phyloP scores from a whole-genome alignment of 53 echinoderm and acorn worm genomes.

The Echinometra lucunter region DNA sequence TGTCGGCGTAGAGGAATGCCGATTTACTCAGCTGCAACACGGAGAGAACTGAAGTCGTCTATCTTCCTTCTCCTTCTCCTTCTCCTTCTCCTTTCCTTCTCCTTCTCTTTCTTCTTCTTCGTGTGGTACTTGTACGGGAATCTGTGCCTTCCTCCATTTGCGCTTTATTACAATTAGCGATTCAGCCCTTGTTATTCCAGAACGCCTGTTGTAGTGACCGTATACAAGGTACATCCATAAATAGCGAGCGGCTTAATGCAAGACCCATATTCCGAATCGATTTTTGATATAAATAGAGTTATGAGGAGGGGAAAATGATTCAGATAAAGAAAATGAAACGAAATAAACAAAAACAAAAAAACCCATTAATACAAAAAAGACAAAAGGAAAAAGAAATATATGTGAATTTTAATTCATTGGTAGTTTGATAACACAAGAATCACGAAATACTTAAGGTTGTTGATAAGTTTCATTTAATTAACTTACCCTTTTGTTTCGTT shows the following conservation, averaged over 20 bases:
- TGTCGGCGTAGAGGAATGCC: slow-evolving; percentile 16
- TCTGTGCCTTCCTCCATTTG: not conserved
- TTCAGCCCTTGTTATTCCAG: not conserved
- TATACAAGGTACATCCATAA: not conserved
- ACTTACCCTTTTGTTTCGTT: too few species aligned
- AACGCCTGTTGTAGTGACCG: not conserved
- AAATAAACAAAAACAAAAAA: too few species aligned
- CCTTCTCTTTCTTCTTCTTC: not conserved
- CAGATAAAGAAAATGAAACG: too few species aligned
- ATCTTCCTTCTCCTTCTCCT: not conserved
- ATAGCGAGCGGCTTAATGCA: not conserved
- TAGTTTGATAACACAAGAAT: too few species aligned
- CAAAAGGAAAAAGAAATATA: too few species aligned
- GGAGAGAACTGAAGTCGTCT: not conserved
- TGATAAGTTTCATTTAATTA: too few species aligned
- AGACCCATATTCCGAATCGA: not conserved
- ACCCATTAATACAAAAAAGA: too few species aligned
- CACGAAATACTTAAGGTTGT: too few species aligned
- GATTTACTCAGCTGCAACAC: slow-evolving; percentile 46
- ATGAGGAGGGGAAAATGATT: too few species aligned
- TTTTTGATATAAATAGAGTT: too few species aligned
- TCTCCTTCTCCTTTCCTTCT: not conserved
- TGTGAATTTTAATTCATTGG: too few species aligned
- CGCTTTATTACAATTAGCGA: not conserved
- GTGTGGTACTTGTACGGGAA: not conserved